Evolutionary conservation across 2,113 vertebrate genomes (phyloP), one percentile per base, ranked within the genome.

Genomic region (Rhagologus leucostigma): DNA sequence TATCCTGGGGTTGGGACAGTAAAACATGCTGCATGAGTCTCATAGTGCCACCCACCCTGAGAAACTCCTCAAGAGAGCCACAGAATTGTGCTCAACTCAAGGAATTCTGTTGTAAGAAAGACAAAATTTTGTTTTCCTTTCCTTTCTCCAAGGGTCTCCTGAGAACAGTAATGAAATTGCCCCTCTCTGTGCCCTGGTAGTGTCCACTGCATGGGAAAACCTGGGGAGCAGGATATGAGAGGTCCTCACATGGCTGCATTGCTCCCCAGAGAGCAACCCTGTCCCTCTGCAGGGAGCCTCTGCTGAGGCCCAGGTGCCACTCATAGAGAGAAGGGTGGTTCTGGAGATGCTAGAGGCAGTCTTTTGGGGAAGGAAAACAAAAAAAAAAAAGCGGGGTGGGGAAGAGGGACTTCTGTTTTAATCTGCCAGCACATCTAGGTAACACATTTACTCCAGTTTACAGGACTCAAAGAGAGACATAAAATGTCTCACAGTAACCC

Each of bases 401-500:
- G 2, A n/a, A 37, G 21, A 71, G 27, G 19, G 16, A 39, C 13
- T 95, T 91, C 23, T 80, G 55, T 86, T 87, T 87, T 16, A 69
- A 42, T 91, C 63, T 93, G 47, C 33, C 75, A 88, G 44, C 42
- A 80, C 63, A 86, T 76, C 68, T 47, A 77, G 83, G 55, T 87
- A 86, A 93, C 71, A 70, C 56, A 41, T 96, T 89, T 84, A 77
- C 53, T 94, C 35, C 50, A 80, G 79, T 82, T 94, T 87, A 90
- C 10, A 3, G 41, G 77, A 63, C 67, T 85, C 59, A 67, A 47
- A 93, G 26, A 89, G 20, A 91, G 81, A 42, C 75, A 44, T 67
- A 63, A 77, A 96, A 78, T 70, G 63, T 93, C 93, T 96, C 78
- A 52, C 80, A 87, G 44, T 60, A 90, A 70, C 64, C 44, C 27